Percentiles rank a stretch among this genome's conserved stretches.
Evolutionary conservation across 2,888 invertebrate genomes (phyloP).

Genomic region (Romanomermis culicivorax): DNA sequence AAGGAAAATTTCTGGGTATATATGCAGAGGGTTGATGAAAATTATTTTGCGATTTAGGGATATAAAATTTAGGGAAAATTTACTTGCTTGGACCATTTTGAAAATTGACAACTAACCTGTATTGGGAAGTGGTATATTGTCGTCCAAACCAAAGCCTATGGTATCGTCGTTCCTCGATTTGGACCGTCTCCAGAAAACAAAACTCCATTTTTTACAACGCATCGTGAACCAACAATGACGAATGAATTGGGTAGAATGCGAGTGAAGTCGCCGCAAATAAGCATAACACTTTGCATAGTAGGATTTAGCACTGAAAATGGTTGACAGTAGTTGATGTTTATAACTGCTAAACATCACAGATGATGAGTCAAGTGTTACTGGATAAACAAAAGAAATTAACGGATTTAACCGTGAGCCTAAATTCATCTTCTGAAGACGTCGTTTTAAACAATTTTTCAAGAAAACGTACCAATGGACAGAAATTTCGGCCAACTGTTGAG

Average conservation of each 20-base stretch:
- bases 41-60: too few relatives aligned
- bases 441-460: too few relatives aligned
- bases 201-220: conserved; percentile 1
- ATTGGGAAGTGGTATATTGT: conserved; percentile 58
- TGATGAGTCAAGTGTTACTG: too few relatives aligned
- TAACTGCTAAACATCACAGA: too few relatives aligned
- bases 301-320: not conserved
- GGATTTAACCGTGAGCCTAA: too few relatives aligned
- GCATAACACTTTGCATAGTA: conserved; percentile 2
- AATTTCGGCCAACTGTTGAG: conserved; percentile 1
- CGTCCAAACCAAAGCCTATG: conserved; percentile 39
- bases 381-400: too few relatives aligned
- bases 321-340: too few relatives aligned
- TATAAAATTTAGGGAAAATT: too few relatives aligned
- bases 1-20: conserved; percentile 8
- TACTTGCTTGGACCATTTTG: conserved; percentile 9
- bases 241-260: not conserved
- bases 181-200: conserved; percentile 2
- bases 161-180: not conserved
- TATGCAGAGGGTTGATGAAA: too few relatives aligned
- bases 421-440: too few relatives aligned
- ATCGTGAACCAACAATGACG: not conserved
- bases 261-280: too few relatives aligned
- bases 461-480: conserved; percentile 4
- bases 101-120: conserved; percentile 20